Percentiles rank a stretch among this genome's conserved stretches.
These are phyloP conservation scores for Schlechtendalia chinensis DNA, from an alignment of 1,140 invertebrate genomes.

Conservation along the genomic window DNA sequence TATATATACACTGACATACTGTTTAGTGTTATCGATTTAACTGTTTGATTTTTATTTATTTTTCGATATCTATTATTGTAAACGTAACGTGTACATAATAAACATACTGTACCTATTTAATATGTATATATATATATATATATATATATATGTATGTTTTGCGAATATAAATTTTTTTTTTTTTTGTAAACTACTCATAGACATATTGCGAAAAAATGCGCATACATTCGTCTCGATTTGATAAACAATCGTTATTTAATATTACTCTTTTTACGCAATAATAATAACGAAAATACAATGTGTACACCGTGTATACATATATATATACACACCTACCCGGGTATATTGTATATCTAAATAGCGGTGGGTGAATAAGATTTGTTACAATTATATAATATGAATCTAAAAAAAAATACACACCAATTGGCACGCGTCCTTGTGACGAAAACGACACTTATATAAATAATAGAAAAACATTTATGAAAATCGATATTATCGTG, in stretches of 20 bases:
- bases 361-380: conserved; percentile 5
- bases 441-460: conserved; percentile 5
- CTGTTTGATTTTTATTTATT: not conserved
- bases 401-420: not conserved
- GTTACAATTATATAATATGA: conserved; percentile 41
- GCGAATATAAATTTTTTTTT: not conserved
- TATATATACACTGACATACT: no score
- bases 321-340: no score
- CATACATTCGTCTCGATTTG: conserved; percentile 20
- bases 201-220: conserved; percentile 21
- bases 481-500: conserved; percentile 3
- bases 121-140: no score
- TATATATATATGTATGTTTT: conserved; percentile 11
- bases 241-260: conserved; percentile 27
- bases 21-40: conserved; percentile 1
- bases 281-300: not conserved
- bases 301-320: not conserved
- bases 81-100: not conserved
- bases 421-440: conserved; percentile 31
- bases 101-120: no score
- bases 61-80: conserved; percentile 13
- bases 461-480: not conserved
- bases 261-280: conserved; percentile 6
- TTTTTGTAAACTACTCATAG: not conserved
- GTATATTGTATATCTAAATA: not conserved